Base-by-base conservation (phyloP, 53 echinoderm and acorn worm species). In the Astropecten irregularis region DNA sequence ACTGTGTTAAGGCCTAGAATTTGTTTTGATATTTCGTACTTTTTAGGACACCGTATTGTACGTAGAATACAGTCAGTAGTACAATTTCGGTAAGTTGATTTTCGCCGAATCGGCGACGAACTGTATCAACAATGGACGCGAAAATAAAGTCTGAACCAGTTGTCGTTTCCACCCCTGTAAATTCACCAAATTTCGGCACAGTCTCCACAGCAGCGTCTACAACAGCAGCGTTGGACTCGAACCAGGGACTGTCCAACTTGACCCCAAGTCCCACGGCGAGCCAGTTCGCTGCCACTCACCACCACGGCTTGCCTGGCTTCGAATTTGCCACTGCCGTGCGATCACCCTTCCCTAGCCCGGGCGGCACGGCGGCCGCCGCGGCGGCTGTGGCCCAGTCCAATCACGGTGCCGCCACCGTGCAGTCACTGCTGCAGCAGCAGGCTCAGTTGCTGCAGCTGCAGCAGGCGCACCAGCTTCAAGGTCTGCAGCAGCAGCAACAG, bases 391-490 rank as follows among this genome's bases (percentile, higher is more conserved):
- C n/a, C n/a, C n/a, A n/a, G n/a, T 26, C 10, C 39, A 18, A 23
- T 19, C 61, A 79, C 79, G 79, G 79, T 15, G 32, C 79, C 2
- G 61, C 62, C 3, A 79, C 79, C 10, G 79, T 79, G 47, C 79
- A 79, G 63, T 79, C 79, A 9, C 35, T 79, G 13, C 26, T 79
- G 18, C 79, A 79, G 49, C 79, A 79, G 18, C 79, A 79, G 26
- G 79, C 79, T 34, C 63, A 79, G 40, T 28, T 79, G 8, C n/a
- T 79, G 79, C 79, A 79, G 8, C 30, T 79, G 16, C 79, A 79
- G 49, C 70, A 69, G 44, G 47, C 47, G 22, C 70, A 69, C 26
- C 70, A 69, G 25, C 22, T 46, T 27, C 70, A 69, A 4, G 0
- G 33, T 1, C 79, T 49, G 13, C 60, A 61, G 30, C 35, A 46